Evolutionary conservation across 2,797 vertebrate species (phyloP).

Genomic region (Danio tinwini): DNA sequence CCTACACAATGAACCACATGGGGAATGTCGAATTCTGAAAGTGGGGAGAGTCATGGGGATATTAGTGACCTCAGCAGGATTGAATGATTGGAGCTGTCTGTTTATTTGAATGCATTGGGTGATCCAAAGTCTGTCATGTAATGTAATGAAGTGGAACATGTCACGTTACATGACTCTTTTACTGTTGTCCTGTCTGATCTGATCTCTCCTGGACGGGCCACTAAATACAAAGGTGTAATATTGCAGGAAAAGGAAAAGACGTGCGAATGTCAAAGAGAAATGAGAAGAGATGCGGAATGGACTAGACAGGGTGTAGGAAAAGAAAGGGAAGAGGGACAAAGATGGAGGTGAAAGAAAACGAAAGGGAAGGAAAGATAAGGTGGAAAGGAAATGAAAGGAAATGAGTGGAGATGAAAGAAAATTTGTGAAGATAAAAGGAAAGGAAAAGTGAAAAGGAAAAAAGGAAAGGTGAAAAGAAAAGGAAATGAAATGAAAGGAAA

Average conservation of each 20-base stretch:
- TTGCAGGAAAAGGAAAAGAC: background rate
- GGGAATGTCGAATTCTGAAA: slow-evolving; percentile 47
- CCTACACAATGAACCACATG: slow-evolving; percentile 41
- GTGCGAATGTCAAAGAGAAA: background rate
- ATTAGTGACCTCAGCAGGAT: slow-evolving; percentile 12
- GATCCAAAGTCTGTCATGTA: background rate
- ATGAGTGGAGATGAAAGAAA: background rate
- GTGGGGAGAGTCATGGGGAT: background rate
- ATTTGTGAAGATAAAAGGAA: background rate
- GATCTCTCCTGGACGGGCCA: background rate
- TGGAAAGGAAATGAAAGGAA: background rate
- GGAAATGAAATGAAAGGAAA: background rate
- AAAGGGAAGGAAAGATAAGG: background rate
- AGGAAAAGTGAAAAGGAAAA: background rate
- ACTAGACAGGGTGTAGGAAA: background rate
- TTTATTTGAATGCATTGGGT: background rate
- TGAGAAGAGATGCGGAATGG: background rate
- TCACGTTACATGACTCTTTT: background rate
- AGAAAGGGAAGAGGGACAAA: background rate
- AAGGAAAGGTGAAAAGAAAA: background rate
- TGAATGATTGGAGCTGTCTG: background rate
- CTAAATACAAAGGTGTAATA: background rate
- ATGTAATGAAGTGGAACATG: background rate
- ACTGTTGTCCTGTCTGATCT: slow-evolving; percentile 5
- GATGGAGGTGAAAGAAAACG: background rate